Evolutionary conservation across 1,140 invertebrate species (phyloP).

Genomic region (Luehdorfia chinensis): DNA sequence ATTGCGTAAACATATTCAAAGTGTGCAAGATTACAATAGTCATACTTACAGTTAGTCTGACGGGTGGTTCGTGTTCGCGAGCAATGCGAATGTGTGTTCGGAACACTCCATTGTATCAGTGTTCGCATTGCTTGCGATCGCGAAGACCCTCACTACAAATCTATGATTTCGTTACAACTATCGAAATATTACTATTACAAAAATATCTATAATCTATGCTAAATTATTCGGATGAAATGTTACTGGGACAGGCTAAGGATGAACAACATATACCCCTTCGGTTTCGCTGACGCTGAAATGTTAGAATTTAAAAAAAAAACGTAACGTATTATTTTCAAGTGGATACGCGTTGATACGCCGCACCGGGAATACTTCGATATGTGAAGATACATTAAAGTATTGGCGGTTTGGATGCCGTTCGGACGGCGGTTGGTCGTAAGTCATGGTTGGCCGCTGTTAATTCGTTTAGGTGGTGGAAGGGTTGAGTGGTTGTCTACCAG

Average conservation of each 20-base stretch:
- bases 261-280: constrained; percentile 68
- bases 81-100: neutral
- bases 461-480: neutral
- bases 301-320: constrained; percentile 45
- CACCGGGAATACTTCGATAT: constrained; percentile 18
- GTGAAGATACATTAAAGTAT: constrained; percentile 23
- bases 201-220: constrained; percentile 74
- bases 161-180: constrained; percentile 42
- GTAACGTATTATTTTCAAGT: constrained; percentile 38
- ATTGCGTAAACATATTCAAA: constrained; percentile 59
- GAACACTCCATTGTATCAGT: neutral
- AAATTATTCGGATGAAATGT: constrained; percentile 63
- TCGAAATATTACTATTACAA: constrained; percentile 72
- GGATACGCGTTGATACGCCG: constrained; percentile 14
- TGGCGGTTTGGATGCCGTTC: too few species aligned
- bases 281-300: constrained; percentile 45
- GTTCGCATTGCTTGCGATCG: neutral
- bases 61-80: neutral
- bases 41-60: constrained; percentile 40
- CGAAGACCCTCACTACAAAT: constrained; percentile 20
- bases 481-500: constrained; percentile 53
- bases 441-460: constrained; percentile 24
- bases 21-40: constrained; percentile 59
- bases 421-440: constrained; percentile 24
- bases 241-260: constrained; percentile 72